Percentiles rank a stretch among this genome's conserved stretches.
phyloP scores from a whole-genome alignment of 2,797 vertebrate species.

The Chelon auratus region DNA sequence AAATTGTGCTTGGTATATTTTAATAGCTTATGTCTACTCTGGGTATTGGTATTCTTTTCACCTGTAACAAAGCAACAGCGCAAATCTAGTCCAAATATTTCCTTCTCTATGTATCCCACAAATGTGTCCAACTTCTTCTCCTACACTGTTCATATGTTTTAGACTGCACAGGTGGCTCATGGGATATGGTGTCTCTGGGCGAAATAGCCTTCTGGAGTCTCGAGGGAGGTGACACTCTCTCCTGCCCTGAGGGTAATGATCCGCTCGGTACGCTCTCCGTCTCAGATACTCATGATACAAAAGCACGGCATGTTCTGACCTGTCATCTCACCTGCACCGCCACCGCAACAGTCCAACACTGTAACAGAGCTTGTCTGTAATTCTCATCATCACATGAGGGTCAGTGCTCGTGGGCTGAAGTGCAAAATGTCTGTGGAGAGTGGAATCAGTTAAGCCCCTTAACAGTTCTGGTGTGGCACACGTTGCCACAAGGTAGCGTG shows the following conservation, averaged over 20 bases:
- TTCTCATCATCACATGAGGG: conserved; percentile 44
- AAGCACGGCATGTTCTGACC: conserved; percentile 71
- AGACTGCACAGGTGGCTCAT: conserved; percentile 82
- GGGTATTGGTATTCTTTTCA: not conserved
- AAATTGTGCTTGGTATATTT: not conserved
- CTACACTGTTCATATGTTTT: conserved; percentile 74
- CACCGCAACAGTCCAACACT: conserved; percentile 39
- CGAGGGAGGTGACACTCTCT: conserved; percentile 83
- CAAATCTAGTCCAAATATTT: conserved; percentile 24
- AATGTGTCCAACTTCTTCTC: conserved; percentile 46
- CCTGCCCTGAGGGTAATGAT: conserved; percentile 79
- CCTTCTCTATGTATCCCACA: conserved; percentile 12
- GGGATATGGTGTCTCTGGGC: conserved; percentile 84
- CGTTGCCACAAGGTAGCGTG: conserved; percentile 57
- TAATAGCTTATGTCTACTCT: not conserved
- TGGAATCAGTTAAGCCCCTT: conserved; percentile 74
- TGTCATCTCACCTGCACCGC: conserved; percentile 55
- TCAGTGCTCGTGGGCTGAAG: conserved; percentile 32
- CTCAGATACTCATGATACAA: conserved; percentile 53
- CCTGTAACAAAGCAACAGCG: conserved; percentile 4
- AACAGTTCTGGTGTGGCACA: conserved; percentile 67
- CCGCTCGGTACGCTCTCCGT: conserved; percentile 51
- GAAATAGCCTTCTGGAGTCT: conserved; percentile 89
- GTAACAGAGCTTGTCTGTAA: conserved; percentile 35
- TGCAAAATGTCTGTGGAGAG: conserved; percentile 46